Conservation (phyloP, 64 coral and sea anemone genomes). For the Acropora yongei region DNA sequence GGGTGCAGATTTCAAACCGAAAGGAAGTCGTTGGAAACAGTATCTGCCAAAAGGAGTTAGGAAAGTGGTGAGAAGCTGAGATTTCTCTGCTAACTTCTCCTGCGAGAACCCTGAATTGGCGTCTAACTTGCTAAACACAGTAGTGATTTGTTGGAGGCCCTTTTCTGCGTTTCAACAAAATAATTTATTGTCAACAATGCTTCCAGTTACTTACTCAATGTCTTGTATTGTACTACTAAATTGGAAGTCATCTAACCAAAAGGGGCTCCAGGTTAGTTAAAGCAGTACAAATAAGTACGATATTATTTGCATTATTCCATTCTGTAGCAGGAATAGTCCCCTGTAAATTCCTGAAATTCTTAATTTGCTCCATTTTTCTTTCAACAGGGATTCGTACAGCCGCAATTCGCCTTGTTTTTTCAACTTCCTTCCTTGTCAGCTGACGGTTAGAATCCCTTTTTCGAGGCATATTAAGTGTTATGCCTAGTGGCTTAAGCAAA, state of each 20-base stretch:
- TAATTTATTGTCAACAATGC: no score
- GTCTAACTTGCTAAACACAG: background rate
- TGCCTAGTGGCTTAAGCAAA: background rate
- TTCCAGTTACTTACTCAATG: no score
- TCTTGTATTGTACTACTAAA: no score
- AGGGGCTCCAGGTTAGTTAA: conserved; percentile 33
- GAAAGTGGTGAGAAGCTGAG: background rate
- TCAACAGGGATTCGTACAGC: conserved; percentile 1
- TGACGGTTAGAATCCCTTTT: conserved; percentile 37
- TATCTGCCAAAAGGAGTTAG: background rate
- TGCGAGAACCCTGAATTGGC: no score
- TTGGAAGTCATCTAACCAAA: background rate
- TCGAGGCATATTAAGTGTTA: conserved; percentile 24
- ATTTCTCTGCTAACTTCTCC: no score
- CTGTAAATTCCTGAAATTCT: conserved; percentile 36
- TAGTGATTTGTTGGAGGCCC: background rate
- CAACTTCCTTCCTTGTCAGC: conserved; percentile 18
- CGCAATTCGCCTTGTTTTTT: conserved; percentile 12
- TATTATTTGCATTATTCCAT: conserved; percentile 62
- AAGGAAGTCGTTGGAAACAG: no score
- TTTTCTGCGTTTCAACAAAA: no score
- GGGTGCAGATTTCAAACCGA: no score
- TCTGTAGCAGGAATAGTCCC: conserved; percentile 36
- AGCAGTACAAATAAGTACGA: conserved; percentile 47
- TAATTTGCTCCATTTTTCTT: conserved; percentile 59